Evolutionary conservation across 1,140 invertebrate species (phyloP), one percentile per base, ranked within the genome.

Genomic region (Meloidogyne floridensis): DNA sequence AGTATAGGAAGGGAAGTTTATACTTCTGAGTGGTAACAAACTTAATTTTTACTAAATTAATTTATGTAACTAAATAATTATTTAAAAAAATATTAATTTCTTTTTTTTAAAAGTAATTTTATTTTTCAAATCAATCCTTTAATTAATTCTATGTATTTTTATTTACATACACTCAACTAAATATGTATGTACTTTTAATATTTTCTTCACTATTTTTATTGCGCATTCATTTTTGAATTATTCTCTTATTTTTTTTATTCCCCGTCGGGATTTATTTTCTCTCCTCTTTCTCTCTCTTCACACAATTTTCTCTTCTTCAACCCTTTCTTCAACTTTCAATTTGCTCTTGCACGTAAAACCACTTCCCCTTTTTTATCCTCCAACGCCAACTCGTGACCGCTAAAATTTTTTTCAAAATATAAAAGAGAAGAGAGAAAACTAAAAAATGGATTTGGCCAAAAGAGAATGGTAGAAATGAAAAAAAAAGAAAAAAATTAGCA

Each of bases 271-370:
- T 72, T 13, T 15, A 72, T 42, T 43, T 18, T 7, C 18, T 53
- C 15, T 73, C 32, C n/a, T 15, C 8, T 73, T 18, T 73, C 72
- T 47, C 32, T 32, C 32, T 32, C 32, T 47, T 47, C 47, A 47
- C 4, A 43, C 2, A 15, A 7, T 53, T 53, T 73, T 73, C 5
- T 15, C 5, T 73, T 32, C 32, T 32, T 73, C 8, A 43, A 51
- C 72, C 72, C 72, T 53, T 32, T 73, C 72, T 73, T 53, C 11
- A 47, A 47, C 18, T 53, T 53, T 10, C 71, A 32, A 72, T 72
- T 72, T 72, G 43, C 11, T 47, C n/a, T 73, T 73, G 72, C 51
- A 73, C 51, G 72, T 73, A 73, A 73, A 73, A 15, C 42, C 51
- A 42, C 15, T 42, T 72, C 15, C 10, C n/a, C 32, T 32, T 42